A percentile compares a stretch with the other conserved stretches of the same genome.
Evolutionary conservation across 37 sponge, comb jelly and placozoan genomes (phyloP).

Genomic region (Geodia barretti): DNA sequence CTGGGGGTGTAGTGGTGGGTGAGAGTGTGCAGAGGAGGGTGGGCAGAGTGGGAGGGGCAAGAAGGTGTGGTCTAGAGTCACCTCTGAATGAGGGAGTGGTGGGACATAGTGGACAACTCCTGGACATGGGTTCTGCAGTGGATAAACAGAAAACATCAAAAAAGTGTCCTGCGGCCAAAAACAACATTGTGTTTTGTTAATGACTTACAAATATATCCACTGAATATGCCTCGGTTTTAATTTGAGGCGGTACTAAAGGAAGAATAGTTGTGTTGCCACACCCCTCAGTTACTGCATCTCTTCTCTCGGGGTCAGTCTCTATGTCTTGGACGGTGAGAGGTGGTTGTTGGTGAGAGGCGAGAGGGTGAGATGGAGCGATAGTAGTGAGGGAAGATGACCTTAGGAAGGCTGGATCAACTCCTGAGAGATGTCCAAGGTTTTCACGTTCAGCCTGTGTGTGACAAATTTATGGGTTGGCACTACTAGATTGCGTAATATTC

Average conservation of each 20-base stretch:
- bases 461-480: no score
- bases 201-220: neutral
- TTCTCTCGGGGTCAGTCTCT: neutral
- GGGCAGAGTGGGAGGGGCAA: slow-evolving; percentile 39
- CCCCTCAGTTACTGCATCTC: neutral
- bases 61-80: slow-evolving; percentile 35
- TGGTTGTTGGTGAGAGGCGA: neutral
- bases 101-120: slow-evolving; percentile 17
- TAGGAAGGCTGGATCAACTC: slow-evolving; percentile 31
- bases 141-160: slow-evolving; percentile 7
- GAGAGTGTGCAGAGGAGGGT: neutral
- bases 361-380: neutral
- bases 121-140: slow-evolving; percentile 45
- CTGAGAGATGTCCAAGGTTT: slow-evolving; percentile 28
- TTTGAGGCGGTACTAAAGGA: neutral
- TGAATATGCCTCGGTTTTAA: neutral
- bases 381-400: neutral
- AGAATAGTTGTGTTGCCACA: neutral
- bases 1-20: slow-evolving; percentile 27
- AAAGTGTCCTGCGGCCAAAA: slow-evolving; percentile 34
- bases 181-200: slow-evolving; percentile 39
- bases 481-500: no score
- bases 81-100: slow-evolving; percentile 45
- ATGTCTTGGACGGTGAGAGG: neutral
- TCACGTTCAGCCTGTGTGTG: slow-evolving; percentile 28